Conservation (phyloP, 2,888 invertebrate genomes). For the Catocala nupta region DNA sequence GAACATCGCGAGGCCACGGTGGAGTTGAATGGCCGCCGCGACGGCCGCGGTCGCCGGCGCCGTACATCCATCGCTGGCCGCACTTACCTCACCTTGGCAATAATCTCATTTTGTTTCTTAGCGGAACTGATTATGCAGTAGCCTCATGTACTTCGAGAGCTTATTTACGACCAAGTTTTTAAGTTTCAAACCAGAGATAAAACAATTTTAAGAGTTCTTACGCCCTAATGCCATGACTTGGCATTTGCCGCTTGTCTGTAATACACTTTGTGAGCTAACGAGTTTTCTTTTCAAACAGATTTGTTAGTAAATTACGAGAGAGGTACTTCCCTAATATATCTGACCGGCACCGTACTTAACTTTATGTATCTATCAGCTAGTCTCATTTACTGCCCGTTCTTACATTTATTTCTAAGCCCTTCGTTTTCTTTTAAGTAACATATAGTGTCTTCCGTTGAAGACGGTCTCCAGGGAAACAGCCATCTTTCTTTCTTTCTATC, state of each 20-base stretch:
- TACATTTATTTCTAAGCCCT: slow-evolving; percentile 7
- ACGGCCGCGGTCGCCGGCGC: slow-evolving; percentile 65
- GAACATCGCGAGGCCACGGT: slow-evolving; percentile 64
- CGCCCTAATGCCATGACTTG: slow-evolving; percentile 19
- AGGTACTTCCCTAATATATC: background rate
- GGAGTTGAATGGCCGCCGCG: slow-evolving; percentile 82
- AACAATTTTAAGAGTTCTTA: slow-evolving; percentile 14
- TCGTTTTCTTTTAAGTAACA: slow-evolving; percentile 24
- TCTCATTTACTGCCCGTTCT: slow-evolving; percentile 1
- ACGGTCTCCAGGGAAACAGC: slow-evolving; percentile 58
- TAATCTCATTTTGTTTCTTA: slow-evolving; percentile 77
- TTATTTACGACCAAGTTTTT: slow-evolving; percentile 32
- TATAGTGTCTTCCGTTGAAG: slow-evolving; percentile 49
- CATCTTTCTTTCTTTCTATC: slow-evolving; percentile 69
- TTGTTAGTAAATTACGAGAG: slow-evolving; percentile 15
- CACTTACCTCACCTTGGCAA: slow-evolving; percentile 80
- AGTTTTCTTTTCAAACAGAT: slow-evolving; percentile 23
- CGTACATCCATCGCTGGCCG: slow-evolving; percentile 71
- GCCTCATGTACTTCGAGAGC: slow-evolving; percentile 52
- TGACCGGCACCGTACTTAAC: background rate
- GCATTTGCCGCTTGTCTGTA: slow-evolving; percentile 8
- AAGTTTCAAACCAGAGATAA: slow-evolving; percentile 24
- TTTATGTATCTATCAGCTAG: slow-evolving; percentile 1
- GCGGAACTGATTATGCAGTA: slow-evolving; percentile 70
- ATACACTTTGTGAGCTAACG: slow-evolving; percentile 13